Evolutionary conservation across 2,113 vertebrate species (phyloP).

Genomic region (Platysternon megacephalum): DNA sequence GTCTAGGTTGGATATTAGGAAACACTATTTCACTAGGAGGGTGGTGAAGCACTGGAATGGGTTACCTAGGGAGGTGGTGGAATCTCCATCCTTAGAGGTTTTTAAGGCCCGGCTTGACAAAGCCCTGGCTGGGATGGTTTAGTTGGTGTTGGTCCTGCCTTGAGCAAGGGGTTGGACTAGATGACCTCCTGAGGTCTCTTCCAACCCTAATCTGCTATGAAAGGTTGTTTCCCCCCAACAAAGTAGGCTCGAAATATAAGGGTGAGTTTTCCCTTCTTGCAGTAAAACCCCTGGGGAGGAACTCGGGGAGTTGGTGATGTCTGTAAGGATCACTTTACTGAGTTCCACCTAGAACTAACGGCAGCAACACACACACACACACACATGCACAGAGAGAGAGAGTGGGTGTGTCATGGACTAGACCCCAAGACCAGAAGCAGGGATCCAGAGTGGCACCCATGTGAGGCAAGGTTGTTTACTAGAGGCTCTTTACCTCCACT

Average conservation of each 20-base stretch:
- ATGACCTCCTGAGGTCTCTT: too few relatives aligned
- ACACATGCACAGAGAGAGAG: not conserved
- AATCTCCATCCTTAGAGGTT: too few relatives aligned
- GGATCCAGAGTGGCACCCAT: not conserved
- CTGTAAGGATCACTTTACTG: not conserved
- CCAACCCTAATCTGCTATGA: too few relatives aligned
- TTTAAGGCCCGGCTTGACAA: too few relatives aligned
- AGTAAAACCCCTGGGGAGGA: not conserved
- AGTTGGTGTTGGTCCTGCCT: too few relatives aligned
- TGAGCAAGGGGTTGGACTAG: too few relatives aligned
- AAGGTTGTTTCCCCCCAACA: not conserved
- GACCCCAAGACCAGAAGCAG: not conserved
- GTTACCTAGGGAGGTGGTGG: too few relatives aligned
- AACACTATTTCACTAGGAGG: too few relatives aligned
- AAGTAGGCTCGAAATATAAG: too few relatives aligned
- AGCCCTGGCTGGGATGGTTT: too few relatives aligned
- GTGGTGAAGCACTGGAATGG: too few relatives aligned
- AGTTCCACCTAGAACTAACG: not conserved
- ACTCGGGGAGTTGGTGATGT: not conserved
- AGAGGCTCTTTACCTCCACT: not conserved
- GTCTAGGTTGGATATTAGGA: too few relatives aligned
- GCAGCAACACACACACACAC: not conserved
- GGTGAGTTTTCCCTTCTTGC: not conserved
- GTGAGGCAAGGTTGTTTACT: not conserved
- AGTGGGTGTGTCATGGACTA: not conserved